phyloP scores from a whole-genome alignment of 2,888 invertebrate genomes.

The Lymantria dispar region DNA sequence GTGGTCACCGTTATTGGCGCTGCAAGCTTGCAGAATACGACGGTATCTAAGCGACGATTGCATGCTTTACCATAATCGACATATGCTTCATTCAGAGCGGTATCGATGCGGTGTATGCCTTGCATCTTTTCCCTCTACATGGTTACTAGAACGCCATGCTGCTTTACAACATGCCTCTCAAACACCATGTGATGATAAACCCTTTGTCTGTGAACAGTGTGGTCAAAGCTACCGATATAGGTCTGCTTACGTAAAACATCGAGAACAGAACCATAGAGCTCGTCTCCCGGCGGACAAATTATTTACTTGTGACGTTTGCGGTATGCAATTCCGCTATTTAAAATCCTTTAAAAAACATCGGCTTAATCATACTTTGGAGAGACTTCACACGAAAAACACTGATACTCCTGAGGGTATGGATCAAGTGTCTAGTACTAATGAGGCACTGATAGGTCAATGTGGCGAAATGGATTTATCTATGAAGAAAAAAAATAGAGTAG shows the following conservation, averaged over 20 bases:
- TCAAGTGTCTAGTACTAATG: slow-evolving; percentile 88
- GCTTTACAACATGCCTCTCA: slow-evolving; percentile 90
- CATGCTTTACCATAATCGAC: slow-evolving; percentile 69
- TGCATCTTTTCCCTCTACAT: slow-evolving; percentile 93
- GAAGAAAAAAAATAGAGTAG: slow-evolving; percentile 66
- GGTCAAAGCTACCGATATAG: slow-evolving; percentile 95
- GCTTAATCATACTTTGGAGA: slow-evolving; percentile 92
- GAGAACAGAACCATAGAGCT: slow-evolving; percentile 94
- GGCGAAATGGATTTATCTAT: slow-evolving; percentile 83
- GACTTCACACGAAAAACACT: slow-evolving; percentile 87
- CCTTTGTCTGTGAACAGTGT: slow-evolving; percentile 95
- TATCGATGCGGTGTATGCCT: slow-evolving; percentile 91
- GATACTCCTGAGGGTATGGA: slow-evolving; percentile 81
- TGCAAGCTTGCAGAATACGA: slow-evolving; percentile 74
- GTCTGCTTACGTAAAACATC: slow-evolving; percentile 88
- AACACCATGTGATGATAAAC: slow-evolving; percentile 88
- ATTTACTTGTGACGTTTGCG: slow-evolving; percentile 95
- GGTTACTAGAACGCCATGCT: slow-evolving; percentile 93
- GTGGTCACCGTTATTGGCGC: slow-evolving; percentile 74
- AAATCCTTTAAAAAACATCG: slow-evolving; percentile 96
- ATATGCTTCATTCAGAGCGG: slow-evolving; percentile 62
- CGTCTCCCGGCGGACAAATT: slow-evolving; percentile 93
- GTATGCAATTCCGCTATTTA: slow-evolving; percentile 94
- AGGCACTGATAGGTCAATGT: slow-evolving; percentile 80
- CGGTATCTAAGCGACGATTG: slow-evolving; percentile 78